These are phyloP conservation scores for Pachypsylla venusta DNA, from an alignment of 1,140 invertebrate genomes.

Conservation along the genomic window DNA sequence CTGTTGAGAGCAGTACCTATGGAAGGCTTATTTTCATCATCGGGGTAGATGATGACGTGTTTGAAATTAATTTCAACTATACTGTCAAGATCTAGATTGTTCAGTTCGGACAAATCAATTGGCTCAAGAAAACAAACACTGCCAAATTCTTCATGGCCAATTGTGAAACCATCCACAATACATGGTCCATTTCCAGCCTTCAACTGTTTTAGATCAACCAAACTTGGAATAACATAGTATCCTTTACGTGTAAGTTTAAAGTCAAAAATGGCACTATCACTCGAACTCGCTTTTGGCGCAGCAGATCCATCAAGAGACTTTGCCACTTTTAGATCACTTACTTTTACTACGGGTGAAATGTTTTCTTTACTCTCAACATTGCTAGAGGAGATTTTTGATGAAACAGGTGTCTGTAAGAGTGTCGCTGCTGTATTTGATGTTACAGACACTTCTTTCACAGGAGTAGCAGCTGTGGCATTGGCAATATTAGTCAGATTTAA, in stretches of 20 bases:
- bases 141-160: constrained; percentile 82
- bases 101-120: constrained; percentile 74
- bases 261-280: constrained; percentile 27
- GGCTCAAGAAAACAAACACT: constrained; percentile 77
- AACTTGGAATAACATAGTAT: constrained; percentile 71
- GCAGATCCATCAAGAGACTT: background rate
- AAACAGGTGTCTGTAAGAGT: background rate
- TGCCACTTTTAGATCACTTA: background rate
- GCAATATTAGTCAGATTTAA: background rate
- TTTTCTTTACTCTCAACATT: background rate
- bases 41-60: constrained; percentile 44
- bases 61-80: constrained; percentile 56
- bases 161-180: constrained; percentile 74
- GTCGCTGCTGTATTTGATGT: background rate
- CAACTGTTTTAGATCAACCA: constrained; percentile 51
- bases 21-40: constrained; percentile 51
- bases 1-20: constrained; percentile 79
- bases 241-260: constrained; percentile 49
- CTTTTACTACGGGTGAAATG: background rate
- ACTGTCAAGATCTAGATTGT: constrained; percentile 54
- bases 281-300: background rate
- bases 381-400: background rate
- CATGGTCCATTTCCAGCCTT: constrained; percentile 59
- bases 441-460: background rate
- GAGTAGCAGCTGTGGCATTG: background rate